Conservation (phyloP, 2,797 vertebrate genomes). For the Lithobates sylvaticus region DNA sequence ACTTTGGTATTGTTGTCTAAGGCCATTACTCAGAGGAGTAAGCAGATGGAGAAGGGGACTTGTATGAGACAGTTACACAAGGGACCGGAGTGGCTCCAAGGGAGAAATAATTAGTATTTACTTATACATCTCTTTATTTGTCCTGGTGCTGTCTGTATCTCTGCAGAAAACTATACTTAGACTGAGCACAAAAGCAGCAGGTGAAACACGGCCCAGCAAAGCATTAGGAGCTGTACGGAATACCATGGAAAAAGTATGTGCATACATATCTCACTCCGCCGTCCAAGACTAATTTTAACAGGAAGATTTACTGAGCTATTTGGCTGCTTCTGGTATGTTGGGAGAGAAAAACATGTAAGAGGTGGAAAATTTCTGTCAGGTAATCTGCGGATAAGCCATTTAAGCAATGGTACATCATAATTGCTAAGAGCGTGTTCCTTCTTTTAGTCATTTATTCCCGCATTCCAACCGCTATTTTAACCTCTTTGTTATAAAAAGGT, state of each 20-base stretch:
- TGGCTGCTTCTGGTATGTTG: constrained; percentile 44
- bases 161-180: constrained; percentile 43
- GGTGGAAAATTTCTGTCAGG: constrained; percentile 60
- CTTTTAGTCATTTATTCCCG: constrained; percentile 61
- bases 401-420: constrained; percentile 61
- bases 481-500: constrained; percentile 60
- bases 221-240: not conserved
- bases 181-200: constrained; percentile 36
- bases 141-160: not conserved
- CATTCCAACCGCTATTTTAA: constrained; percentile 58
- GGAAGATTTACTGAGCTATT: constrained; percentile 57
- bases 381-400: constrained; percentile 62
- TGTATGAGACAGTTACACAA: constrained; percentile 31
- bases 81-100: constrained; percentile 12
- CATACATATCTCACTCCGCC: constrained; percentile 49
- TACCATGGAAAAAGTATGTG: constrained; percentile 22
- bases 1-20: constrained; percentile 30
- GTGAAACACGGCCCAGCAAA: constrained; percentile 34
- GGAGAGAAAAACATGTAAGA: constrained; percentile 51
- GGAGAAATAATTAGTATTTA: constrained; percentile 47
- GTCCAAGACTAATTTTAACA: constrained; percentile 60
- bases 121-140: constrained; percentile 30
- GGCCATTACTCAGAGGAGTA: constrained; percentile 36
- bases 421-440: constrained; percentile 55
- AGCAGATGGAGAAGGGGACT: constrained; percentile 47